phyloP scores from a whole-genome alignment of 2,797 vertebrate genomes.

The Sarcophilus harrisii region DNA sequence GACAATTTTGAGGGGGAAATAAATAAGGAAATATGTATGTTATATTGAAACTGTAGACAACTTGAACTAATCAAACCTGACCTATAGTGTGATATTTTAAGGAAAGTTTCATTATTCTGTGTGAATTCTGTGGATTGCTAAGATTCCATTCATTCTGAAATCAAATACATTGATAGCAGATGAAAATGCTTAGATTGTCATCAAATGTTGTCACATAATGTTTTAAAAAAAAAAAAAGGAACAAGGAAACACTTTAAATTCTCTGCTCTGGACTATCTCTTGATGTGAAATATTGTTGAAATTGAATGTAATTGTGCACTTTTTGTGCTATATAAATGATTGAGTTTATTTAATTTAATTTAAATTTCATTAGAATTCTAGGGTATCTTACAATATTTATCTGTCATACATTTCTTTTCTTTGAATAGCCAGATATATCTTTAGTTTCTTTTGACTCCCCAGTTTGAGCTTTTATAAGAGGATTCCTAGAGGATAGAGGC shows the following conservation, averaged over 20 bases:
- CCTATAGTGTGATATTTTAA: neutral
- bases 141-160: neutral
- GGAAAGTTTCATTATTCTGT: constrained; percentile 24
- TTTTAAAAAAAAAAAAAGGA: neutral
- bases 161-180: constrained; percentile 21
- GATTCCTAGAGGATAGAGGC: neutral
- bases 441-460: neutral
- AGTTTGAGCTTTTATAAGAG: constrained; percentile 47
- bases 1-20: constrained; percentile 53
- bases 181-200: neutral
- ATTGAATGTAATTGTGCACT: neutral
- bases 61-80: constrained; percentile 32
- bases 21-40: constrained; percentile 14
- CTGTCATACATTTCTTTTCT: neutral
- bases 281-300: neutral
- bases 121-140: no score
- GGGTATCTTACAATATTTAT: constrained; percentile 13
- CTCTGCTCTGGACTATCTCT: neutral
- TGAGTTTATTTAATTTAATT: neutral
- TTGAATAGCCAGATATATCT: constrained; percentile 32
- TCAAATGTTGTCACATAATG: neutral
- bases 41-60: constrained; percentile 16
- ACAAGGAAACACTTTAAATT: neutral
- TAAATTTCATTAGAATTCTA: constrained; percentile 31
- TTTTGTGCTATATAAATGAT: neutral